These are phyloP conservation scores for Lutjanus argentimaculatus DNA, from an alignment of 2,797 vertebrate genomes.

Conservation along the genomic window DNA sequence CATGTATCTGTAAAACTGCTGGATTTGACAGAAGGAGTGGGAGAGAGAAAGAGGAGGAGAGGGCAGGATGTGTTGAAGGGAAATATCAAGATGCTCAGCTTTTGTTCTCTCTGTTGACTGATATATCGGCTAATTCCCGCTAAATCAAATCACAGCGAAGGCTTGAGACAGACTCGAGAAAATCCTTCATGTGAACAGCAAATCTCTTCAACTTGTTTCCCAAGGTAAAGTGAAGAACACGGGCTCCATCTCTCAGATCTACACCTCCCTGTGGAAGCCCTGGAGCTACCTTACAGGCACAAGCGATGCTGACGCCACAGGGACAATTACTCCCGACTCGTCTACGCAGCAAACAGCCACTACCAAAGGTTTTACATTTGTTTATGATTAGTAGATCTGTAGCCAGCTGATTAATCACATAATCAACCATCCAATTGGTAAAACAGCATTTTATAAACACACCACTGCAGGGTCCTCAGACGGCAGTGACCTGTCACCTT, in stretches of 20 bases:
- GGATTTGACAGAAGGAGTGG: conserved; percentile 57
- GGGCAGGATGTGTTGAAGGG: conserved; percentile 28
- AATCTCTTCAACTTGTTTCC: conserved; percentile 43
- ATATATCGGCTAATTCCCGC: neutral
- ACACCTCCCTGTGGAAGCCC: conserved; percentile 83
- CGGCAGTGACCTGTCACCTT: conserved; percentile 38
- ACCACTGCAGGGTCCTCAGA: conserved; percentile 37
- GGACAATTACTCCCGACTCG: conserved; percentile 47
- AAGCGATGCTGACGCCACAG: conserved; percentile 59
- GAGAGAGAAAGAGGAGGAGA: conserved; percentile 12
- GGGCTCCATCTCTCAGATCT: conserved; percentile 78
- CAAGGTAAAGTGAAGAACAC: conserved; percentile 77
- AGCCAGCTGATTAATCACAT: conserved; percentile 13
- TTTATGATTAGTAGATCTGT: conserved; percentile 26
- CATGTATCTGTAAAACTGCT: conserved; percentile 52
- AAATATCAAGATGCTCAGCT: conserved; percentile 40
- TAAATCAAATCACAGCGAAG: conserved; percentile 26
- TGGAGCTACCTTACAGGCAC: conserved; percentile 82
- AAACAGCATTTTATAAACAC: neutral
- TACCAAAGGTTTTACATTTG: conserved; percentile 67
- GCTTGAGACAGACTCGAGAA: conserved; percentile 8
- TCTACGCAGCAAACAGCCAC: conserved; percentile 60
- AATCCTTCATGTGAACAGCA: conserved; percentile 17
- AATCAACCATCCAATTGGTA: conserved; percentile 1
- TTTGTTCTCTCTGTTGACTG: conserved; percentile 14